Evolutionary conservation across 2,888 invertebrate genomes (phyloP).

Genomic region (Dryococelus australis): DNA sequence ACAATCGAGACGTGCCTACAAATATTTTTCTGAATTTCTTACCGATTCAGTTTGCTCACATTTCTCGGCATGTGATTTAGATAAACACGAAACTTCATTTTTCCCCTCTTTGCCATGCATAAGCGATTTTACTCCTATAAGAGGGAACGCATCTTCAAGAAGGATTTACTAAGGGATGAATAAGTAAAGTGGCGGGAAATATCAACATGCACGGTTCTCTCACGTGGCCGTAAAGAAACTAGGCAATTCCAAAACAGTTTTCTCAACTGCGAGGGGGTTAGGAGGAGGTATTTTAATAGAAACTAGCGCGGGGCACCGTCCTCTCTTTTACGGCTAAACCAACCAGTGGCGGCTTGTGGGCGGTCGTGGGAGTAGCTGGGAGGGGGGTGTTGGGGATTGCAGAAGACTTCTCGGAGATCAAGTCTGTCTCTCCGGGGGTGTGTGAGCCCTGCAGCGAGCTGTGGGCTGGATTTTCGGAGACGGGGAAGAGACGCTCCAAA

Average conservation of each 20-base stretch:
- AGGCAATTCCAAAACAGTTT: constrained; percentile 12
- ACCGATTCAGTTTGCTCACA: no score
- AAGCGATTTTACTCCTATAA: background rate
- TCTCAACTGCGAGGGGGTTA: background rate
- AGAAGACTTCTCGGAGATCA: background rate
- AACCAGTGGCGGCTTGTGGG: background rate
- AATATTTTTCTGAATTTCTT: no score
- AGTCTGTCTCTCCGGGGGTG: background rate
- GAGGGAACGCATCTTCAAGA: background rate
- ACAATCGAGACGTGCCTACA: no score
- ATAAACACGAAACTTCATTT: background rate
- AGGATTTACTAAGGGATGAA: background rate
- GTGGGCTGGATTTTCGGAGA: background rate
- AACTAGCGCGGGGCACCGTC: background rate
- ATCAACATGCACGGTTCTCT: background rate
- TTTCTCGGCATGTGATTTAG: background rate
- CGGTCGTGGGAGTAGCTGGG: background rate
- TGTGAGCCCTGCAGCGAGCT: no score
- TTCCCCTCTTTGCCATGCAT: background rate
- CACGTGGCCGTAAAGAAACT: background rate
- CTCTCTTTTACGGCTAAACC: constrained; percentile 5
- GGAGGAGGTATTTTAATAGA: constrained; percentile 24
- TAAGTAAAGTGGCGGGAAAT: background rate
- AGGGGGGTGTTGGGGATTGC: background rate
- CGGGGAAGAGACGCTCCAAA: background rate